Evolutionary conservation across 2,797 vertebrate genomes (phyloP), one percentile per base, ranked within the genome.

Genomic region (Corythornis leucogaster): DNA sequence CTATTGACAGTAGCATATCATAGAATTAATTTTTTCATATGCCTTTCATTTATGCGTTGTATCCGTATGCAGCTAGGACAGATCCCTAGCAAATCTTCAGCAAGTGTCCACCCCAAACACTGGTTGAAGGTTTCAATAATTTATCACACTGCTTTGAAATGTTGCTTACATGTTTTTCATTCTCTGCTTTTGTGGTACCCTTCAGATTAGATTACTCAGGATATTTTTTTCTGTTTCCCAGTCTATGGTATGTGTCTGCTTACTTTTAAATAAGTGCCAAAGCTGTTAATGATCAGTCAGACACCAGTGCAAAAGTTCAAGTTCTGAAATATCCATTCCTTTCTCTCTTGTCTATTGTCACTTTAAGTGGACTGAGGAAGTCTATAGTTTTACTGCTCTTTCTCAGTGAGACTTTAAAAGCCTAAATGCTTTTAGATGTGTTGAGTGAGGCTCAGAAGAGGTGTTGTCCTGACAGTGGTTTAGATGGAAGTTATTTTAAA

Each of bases 241-340:
- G 25, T 62, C 82, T 80, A 18, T 75, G 66, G 43, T 78, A 66
- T 66, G 40, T 57, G 38, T 77, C 70, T 91, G 19, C 78, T 90
- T 63, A 67, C 13, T 70, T 91, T 81, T 86, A 93, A 89, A 64
- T 48, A 70, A 69, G 76, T 85, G 22, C 33, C 70, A n/a, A 89
- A 69, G 17, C 83, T 92, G 40, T 69, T 89, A 79, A 40, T 1
- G 3, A 63, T 88, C 77, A 64, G 75, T 63, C 51, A 79, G 73
- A 83, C 0, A 0, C 14, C 55, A 71, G 30, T 59, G 51, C 30
- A 57, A 73, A 85, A 87, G 73, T 69, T 89, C 62, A 69, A 57
- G 46, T 83, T 33, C 55, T 59, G 69, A 87, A 93, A 84, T 59
- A 42, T 77, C 80, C 51, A 31, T 76, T 88, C 68, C 40, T 77